phyloP scores from a whole-genome alignment of 2,888 invertebrate species.

The Bimastos eiseni region DNA sequence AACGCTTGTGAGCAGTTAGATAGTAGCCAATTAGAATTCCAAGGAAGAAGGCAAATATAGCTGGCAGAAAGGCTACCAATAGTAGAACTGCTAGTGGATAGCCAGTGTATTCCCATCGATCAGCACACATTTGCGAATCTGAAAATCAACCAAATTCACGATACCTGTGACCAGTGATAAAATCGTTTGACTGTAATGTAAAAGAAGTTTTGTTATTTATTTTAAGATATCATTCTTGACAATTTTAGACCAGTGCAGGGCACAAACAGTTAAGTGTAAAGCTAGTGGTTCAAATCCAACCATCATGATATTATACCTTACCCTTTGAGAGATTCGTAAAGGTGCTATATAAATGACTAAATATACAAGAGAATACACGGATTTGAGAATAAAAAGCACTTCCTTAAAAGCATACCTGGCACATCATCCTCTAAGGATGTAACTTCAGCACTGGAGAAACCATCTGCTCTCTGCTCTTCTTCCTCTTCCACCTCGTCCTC shows the following conservation, averaged over 20 bases:
- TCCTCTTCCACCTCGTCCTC: not conserved
- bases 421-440: not conserved
- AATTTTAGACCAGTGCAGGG: not conserved
- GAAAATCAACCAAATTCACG: not conserved
- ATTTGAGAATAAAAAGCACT: not conserved
- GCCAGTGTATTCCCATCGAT: not conserved
- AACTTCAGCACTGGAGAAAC: not conserved
- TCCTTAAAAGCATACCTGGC: not conserved
- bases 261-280: not conserved
- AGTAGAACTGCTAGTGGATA: not conserved
- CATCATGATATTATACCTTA: not conserved
- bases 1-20: not conserved
- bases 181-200: constrained; percentile 4
- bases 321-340: not conserved
- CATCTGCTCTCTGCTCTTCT: not conserved
- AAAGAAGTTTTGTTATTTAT: not conserved
- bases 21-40: not conserved
- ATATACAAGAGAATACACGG: not conserved
- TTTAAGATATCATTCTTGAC: not conserved
- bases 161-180: not conserved
- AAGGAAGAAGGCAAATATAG: not conserved
- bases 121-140: not conserved
- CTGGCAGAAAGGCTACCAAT: not conserved
- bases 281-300: not conserved
- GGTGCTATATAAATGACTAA: not conserved